Percentiles rank a stretch among this genome's conserved stretches.
These are phyloP conservation scores for Notolepis coatsorum DNA, from an alignment of 2,797 vertebrate genomes.

Conservation along the genomic window DNA sequence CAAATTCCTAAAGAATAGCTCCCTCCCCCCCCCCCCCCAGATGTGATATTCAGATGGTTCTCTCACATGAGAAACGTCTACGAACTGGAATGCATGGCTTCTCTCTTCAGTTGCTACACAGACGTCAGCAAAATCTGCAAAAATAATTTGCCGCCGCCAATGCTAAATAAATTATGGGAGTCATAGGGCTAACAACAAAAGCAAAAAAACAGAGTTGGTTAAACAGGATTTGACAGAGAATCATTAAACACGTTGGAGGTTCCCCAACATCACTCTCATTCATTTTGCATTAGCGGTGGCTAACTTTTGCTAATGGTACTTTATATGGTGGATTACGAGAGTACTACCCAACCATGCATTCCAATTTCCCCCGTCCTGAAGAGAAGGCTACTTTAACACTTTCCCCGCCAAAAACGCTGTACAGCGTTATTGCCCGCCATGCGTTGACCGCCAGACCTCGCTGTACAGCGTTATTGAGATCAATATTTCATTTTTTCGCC, in stretches of 20 bases:
- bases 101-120: too few relatives aligned
- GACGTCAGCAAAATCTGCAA: too few relatives aligned
- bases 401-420: too few relatives aligned
- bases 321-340: not conserved
- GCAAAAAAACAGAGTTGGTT: not conserved
- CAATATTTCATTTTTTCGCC: too few relatives aligned
- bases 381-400: too few relatives aligned
- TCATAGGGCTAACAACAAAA: not conserved
- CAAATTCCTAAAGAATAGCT: too few relatives aligned
- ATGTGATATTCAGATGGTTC: not conserved
- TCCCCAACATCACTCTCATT: not conserved
- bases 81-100: too few relatives aligned
- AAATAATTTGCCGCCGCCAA: too few relatives aligned
- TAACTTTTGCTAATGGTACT: not conserved
- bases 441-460: too few relatives aligned
- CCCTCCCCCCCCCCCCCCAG: not conserved
- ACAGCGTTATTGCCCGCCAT: too few relatives aligned
- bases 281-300: not conserved
- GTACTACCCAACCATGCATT: not conserved
- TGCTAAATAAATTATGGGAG: not conserved
- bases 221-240: not conserved
- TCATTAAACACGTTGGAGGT: not conserved
- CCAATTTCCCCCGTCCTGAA: slow-evolving; percentile 3
- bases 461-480: too few relatives aligned
- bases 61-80: too few relatives aligned